Evolutionary conservation across 1,140 invertebrate genomes (phyloP), one percentile per base, ranked within the genome.

Genomic region (Pseudomyrmex flavicornis): DNA sequence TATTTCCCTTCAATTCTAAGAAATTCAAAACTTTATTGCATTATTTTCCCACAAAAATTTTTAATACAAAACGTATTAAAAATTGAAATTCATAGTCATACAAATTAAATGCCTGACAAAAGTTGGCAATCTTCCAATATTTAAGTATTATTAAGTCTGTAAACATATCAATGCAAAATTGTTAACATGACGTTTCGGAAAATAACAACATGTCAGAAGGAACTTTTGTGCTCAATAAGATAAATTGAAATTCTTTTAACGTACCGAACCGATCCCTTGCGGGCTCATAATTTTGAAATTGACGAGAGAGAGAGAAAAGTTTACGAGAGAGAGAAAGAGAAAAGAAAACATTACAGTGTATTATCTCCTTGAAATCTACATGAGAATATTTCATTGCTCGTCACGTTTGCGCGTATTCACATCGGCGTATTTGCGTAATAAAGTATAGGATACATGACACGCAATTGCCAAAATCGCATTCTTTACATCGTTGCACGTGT

Each of bases 341-440:
- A 48, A 46, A 77, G 62, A 46, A n/a, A 68, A 68, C 48, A 77
- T 12, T 48, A 77, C 74, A 68, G 48, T 17, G 8, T 12, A 68
- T 77, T 68, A 77, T 77, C 74, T 77, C 48, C 15, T 54, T 68
- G 74, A 77, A 62, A 77, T 77, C 74, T 54, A 48, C 74, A 56
- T 77, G 74, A 77, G 74, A 77, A 77, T 77, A 54, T 77, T 65
- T 68, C 74, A 54, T 77, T 66, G 62, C 62, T 46, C 48, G 46
- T 68, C 62, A 68, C 62, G 48, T 77, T 35, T 17, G 26, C 26
- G n/a, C 62, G 48, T 68, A 66, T 66, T 76, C 62, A 63, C 54
- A 76, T 76, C 74, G 61, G 48, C 22, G 22, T 65, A 66, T 77
- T 77, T 77, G 62, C 48, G 74, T 77, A 77, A 77, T 66, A 77